phyloP scores from a whole-genome alignment of 2,888 invertebrate species.

The Ophonus ardosiacus region DNA sequence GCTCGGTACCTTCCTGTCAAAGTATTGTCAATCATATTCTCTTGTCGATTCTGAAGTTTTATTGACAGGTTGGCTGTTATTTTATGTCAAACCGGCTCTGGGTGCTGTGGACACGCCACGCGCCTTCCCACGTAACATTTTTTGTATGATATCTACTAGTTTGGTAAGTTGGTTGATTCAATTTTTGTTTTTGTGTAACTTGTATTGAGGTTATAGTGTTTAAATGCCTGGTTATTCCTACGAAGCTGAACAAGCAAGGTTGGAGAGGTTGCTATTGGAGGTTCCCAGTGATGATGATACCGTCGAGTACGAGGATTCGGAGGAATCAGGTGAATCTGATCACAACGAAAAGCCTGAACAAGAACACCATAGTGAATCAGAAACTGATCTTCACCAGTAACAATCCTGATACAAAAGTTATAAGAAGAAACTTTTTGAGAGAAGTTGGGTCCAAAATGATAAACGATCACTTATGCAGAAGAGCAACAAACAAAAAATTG shows the following conservation, averaged over 20 bases:
- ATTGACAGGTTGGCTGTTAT: background rate
- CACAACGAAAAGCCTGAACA: constrained; percentile 30
- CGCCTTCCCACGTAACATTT: background rate
- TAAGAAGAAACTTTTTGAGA: constrained; percentile 34
- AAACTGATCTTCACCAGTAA: constrained; percentile 7
- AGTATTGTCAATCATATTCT: constrained; percentile 23
- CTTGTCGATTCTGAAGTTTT: constrained; percentile 26
- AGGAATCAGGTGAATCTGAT: constrained; percentile 37
- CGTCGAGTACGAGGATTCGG: constrained; percentile 34
- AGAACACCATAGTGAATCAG: constrained; percentile 36
- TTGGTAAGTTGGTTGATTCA: background rate
- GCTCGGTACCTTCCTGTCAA: constrained; percentile 40
- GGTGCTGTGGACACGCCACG: constrained; percentile 6
- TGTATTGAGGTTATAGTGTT: constrained; percentile 25
- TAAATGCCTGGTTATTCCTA: constrained; percentile 2
- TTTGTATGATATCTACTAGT: background rate
- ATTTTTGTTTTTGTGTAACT: constrained; percentile 18
- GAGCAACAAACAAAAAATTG: background rate
- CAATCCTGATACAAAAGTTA: constrained; percentile 11
- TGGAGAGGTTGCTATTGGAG: too few species aligned
- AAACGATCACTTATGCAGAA: background rate
- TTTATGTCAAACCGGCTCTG: background rate
- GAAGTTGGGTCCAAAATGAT: constrained; percentile 8
- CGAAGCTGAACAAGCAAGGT: constrained; percentile 15
- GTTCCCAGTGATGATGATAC: too few species aligned